Base-by-base conservation (phyloP, 2,888 invertebrate species). In the Nephrotoma guestfalica region DNA sequence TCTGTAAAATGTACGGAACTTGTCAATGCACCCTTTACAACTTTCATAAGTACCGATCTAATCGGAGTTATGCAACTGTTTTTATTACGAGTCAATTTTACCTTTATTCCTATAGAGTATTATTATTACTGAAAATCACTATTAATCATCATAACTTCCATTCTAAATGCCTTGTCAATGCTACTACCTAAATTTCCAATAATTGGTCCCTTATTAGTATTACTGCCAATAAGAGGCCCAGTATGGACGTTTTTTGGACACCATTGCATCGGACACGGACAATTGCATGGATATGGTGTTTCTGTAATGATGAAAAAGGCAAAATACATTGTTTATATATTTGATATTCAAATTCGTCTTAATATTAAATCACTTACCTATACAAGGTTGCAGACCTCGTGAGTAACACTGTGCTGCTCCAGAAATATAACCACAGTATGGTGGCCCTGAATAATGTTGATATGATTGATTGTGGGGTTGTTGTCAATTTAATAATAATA, bases 171-270 rank as follows among this genome's bases (percentile, higher is more conserved):
- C n/a, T 71, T 71, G 30, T 84, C 41, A 42, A 45, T 40, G 6
- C 13, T 57, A 51, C 11, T 86, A 43, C 57, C 84, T 85, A 57
- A 87, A 18, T 87, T 86, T 90, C 89, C 92, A 92, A 92, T 91
- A 91, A 89, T 91, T 91, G 91, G 89, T 92, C 92, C 92, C 92
- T 90, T 91, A 93, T 94, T 93, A 92, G 93, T 93, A 94, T 96
- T 96, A 95, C 96, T 96, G 96, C 97, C 97, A 97, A 96, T 96
- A 97, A 96, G 97, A 96, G 97, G 97, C 95, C 97, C 97, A 97
- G 97, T 96, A 96, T 95, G 96, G 95, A 96, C 97, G 97, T 97
- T 97, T 97, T 97, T 97, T 97, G 97, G 96, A 97, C 96, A 97
- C 94, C 96, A 95, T 93, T 96, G 96, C 94, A 96, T 94, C 93